A percentile compares a stretch with the other conserved stretches of the same genome.
phyloP scores from a whole-genome alignment of 2,113 vertebrate species.

The Puntigrus tetrazona region DNA sequence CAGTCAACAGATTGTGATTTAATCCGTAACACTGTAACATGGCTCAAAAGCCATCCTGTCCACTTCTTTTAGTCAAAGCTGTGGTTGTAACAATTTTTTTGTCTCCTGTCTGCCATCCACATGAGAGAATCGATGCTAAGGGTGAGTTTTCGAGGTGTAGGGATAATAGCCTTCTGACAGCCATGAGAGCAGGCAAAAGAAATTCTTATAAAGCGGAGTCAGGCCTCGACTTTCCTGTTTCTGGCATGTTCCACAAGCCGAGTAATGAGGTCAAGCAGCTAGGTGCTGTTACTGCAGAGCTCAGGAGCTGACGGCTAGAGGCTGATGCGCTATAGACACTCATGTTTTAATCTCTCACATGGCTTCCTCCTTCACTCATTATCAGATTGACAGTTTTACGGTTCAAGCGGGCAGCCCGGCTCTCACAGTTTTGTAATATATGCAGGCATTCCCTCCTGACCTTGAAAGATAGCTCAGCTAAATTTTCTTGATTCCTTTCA shows the following conservation, averaged over 20 bases:
- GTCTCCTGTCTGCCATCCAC: background rate
- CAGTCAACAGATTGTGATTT: background rate
- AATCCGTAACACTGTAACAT: background rate
- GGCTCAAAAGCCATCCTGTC: background rate
- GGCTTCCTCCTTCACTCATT: slow-evolving; percentile 22
- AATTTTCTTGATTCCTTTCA: background rate
- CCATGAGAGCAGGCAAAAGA: background rate
- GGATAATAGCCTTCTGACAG: slow-evolving; percentile 24
- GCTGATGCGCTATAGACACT: slow-evolving; percentile 8
- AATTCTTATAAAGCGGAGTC: background rate
- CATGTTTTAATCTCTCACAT: slow-evolving; percentile 24
- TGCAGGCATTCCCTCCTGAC: background rate
- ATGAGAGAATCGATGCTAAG: background rate
- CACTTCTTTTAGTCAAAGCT: background rate
- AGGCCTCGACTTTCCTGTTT: slow-evolving; percentile 9
- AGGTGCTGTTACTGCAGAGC: slow-evolving; percentile 35
- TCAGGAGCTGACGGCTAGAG: background rate
- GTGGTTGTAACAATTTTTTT: background rate
- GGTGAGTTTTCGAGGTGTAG: background rate
- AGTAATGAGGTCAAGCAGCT: slow-evolving; percentile 49
- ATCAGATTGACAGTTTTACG: slow-evolving; percentile 7
- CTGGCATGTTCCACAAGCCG: slow-evolving; percentile 2
- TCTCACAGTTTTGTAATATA: background rate
- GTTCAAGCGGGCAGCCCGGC: background rate
- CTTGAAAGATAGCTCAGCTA: background rate